Conservation (phyloP, 2,797 vertebrate species). For the Schizopygopsis pylzovi region DNA sequence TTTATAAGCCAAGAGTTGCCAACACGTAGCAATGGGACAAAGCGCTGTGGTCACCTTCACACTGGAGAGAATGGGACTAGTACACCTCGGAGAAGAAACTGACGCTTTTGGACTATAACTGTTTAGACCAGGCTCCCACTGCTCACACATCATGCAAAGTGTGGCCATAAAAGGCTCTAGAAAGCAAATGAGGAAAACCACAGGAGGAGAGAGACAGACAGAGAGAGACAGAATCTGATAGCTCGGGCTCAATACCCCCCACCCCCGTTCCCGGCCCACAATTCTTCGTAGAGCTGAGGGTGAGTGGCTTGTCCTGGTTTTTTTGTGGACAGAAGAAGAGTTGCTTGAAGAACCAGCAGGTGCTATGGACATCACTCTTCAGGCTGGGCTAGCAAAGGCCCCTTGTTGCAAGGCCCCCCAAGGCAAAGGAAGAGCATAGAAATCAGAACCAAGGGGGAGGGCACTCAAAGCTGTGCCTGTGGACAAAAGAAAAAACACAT, state of each 20-base stretch:
- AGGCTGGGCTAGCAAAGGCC: conserved; percentile 81
- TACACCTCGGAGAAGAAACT: conserved; percentile 74
- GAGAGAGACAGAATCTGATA: conserved; percentile 83
- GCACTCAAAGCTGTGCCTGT: conserved; percentile 81
- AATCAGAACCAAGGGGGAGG: conserved; percentile 85
- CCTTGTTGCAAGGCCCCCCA: conserved; percentile 82
- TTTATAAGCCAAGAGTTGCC: conserved; percentile 69
- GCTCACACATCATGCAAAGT: conserved; percentile 86
- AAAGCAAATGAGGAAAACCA: conserved; percentile 75
- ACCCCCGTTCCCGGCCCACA: conserved; percentile 73
- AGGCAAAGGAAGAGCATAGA: conserved; percentile 87
- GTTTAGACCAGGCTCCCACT: conserved; percentile 77
- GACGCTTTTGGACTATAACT: conserved; percentile 79
- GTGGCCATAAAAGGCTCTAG: conserved; percentile 79
- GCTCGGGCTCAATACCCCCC: conserved; percentile 77
- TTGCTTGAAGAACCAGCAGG: conserved; percentile 88
- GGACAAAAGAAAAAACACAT: conserved; percentile 63
- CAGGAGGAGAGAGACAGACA: conserved; percentile 66
- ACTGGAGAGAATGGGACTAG: conserved; percentile 73
- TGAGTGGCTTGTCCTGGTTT: conserved; percentile 84
- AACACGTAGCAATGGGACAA: conserved; percentile 76
- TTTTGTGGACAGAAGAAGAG: conserved; percentile 81
- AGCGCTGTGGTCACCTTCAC: conserved; percentile 74
- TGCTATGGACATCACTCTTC: conserved; percentile 87
- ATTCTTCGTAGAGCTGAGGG: conserved; percentile 82